These are phyloP conservation scores for Drosophila meridionalis DNA, from an alignment of 2,888 invertebrate species.

Conservation along the genomic window DNA sequence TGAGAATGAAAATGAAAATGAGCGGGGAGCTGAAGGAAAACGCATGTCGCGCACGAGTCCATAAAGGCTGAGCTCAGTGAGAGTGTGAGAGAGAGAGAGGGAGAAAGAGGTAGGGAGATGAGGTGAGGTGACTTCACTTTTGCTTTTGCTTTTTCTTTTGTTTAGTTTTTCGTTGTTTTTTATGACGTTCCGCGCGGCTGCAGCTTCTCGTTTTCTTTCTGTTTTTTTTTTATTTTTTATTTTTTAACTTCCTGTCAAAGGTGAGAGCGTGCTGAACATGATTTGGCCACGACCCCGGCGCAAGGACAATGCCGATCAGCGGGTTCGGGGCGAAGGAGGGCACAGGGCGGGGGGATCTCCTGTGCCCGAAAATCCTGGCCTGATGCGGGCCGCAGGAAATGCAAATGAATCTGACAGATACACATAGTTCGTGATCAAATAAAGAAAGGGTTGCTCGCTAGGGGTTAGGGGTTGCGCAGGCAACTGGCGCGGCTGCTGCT, in stretches of 20 bases:
- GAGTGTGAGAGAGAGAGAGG: not conserved
- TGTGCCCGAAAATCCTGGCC: conserved; percentile 17
- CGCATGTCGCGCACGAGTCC: conserved; percentile 69
- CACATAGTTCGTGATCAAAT: conserved; percentile 40
- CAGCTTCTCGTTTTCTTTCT: conserved; percentile 39
- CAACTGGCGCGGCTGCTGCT: not conserved
- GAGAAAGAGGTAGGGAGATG: not conserved
- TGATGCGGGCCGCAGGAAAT: conserved; percentile 74
- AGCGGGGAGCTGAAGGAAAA: conserved; percentile 21
- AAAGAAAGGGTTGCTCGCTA: conserved; percentile 38
- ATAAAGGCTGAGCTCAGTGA: conserved; percentile 28
- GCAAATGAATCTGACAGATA: conserved; percentile 80
- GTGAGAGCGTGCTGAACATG: conserved; percentile 74
- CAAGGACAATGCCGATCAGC: conserved; percentile 39
- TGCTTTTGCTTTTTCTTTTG: conserved; percentile 71
- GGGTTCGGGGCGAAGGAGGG: not conserved
- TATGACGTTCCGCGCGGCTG: conserved; percentile 49
- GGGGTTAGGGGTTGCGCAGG: conserved; percentile 53
- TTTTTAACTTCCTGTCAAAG: conserved; percentile 64
- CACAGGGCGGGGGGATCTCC: conserved; percentile 15
- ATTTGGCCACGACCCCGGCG: conserved; percentile 70
- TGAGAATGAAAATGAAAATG: conserved; percentile 43
- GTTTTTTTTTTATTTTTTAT: conserved; percentile 15
- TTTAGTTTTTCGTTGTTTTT: conserved; percentile 27
- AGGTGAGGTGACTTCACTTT: conserved; percentile 58